These are phyloP conservation scores for Danio tinwini DNA, from an alignment of 2,797 vertebrate genomes.

Conservation along the genomic window DNA sequence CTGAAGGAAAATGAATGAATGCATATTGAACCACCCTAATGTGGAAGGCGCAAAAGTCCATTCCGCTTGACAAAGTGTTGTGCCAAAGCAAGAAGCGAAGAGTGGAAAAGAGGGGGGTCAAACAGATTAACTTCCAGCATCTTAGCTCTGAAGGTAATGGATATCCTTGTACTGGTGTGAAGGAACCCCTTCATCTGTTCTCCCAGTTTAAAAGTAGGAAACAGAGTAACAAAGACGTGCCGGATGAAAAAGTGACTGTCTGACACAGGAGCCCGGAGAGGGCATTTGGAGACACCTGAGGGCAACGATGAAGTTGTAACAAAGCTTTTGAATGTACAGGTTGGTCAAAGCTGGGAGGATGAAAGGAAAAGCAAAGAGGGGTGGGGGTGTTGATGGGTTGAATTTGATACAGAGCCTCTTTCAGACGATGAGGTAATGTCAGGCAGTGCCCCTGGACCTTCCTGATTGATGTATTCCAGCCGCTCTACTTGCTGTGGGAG, in stretches of 20 bases:
- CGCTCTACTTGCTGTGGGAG: constrained; percentile 5
- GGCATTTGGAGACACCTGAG: constrained; percentile 70
- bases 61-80: constrained; percentile 49
- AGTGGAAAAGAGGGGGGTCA: constrained; percentile 68
- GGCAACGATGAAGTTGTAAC: constrained; percentile 66
- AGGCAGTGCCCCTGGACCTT: constrained; percentile 47
- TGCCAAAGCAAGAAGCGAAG: constrained; percentile 24
- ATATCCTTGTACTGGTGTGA: constrained; percentile 78
- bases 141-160: constrained; percentile 79
- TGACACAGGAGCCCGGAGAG: constrained; percentile 70
- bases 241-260: constrained; percentile 56
- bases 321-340: constrained; percentile 63
- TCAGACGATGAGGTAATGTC: constrained; percentile 46
- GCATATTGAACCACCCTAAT: not conserved
- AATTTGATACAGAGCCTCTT: constrained; percentile 49
- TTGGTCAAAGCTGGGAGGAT: constrained; percentile 40
- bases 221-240: constrained; percentile 68
- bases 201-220: constrained; percentile 66
- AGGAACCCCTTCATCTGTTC: constrained; percentile 74
- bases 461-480: constrained; percentile 65
- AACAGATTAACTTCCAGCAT: constrained; percentile 78
- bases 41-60: constrained; percentile 44
- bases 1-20: too few relatives aligned
- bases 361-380: constrained; percentile 8
- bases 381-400: constrained; percentile 26